Evolutionary conservation across 2,113 vertebrate species (phyloP).

Genomic region (Urocolius indicus): DNA sequence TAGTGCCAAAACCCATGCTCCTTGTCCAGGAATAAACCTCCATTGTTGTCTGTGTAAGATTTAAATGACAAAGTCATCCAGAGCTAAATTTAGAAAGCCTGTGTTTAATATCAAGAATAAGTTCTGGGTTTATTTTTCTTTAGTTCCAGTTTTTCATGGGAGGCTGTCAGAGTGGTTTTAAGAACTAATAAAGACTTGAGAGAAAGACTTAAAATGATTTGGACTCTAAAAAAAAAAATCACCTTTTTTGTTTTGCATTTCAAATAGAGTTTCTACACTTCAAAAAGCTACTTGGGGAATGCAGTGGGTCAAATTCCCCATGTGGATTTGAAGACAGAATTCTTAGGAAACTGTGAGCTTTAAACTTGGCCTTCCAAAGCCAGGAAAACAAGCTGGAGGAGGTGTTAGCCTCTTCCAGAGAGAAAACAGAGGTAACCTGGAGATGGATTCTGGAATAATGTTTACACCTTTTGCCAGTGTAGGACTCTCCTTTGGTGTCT

Average conservation of each 20-base stretch:
- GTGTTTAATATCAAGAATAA: neutral
- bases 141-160: neutral
- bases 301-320: neutral
- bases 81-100: neutral
- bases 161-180: neutral
- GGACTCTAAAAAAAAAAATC: neutral
- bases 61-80: neutral
- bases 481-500: neutral
- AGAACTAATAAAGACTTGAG: neutral
- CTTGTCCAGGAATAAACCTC: neutral
- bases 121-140: neutral
- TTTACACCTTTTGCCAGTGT: accelerated
- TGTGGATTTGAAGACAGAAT: neutral
- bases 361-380: neutral
- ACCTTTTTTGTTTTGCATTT: neutral
- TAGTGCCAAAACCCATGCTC: neutral
- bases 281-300: neutral
- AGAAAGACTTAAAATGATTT: neutral
- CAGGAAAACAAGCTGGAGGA: neutral
- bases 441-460: neutral
- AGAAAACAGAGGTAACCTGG: neutral
- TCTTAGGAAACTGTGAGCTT: accelerated
- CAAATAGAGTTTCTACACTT: neutral
- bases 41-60: neutral
- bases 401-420: neutral